Conservation (phyloP, 1,140 invertebrate genomes). For the Drosophila obscura region DNA sequence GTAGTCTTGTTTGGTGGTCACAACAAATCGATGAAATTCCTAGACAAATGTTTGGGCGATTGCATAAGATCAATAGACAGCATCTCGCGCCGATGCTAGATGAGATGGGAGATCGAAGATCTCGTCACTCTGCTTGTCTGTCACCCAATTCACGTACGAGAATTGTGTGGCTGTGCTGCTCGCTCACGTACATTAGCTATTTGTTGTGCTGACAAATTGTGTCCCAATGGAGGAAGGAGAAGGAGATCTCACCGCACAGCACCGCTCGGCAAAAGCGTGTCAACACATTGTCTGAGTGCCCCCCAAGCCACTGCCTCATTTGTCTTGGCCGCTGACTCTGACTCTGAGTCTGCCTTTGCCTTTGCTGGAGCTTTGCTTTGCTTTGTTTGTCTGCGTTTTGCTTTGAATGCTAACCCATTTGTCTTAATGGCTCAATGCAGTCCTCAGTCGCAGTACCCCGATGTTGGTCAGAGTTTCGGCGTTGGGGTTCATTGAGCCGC, state of each 20-base stretch:
- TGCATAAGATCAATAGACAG: constrained; percentile 31
- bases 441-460: constrained; percentile 9
- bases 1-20: constrained; percentile 33
- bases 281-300: constrained; percentile 68
- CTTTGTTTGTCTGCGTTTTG: constrained; percentile 45
- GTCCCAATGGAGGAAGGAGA: constrained; percentile 23
- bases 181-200: constrained; percentile 67
- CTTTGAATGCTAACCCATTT: constrained; percentile 63
- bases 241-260: not conserved
- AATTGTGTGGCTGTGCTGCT: constrained; percentile 8
- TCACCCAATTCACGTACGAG: constrained; percentile 74
- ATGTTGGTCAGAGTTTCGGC: constrained; percentile 22
- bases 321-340: constrained; percentile 46
- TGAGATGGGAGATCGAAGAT: constrained; percentile 28
- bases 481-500: constrained; percentile 11
- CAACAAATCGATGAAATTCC: constrained; percentile 53
- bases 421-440: constrained; percentile 72
- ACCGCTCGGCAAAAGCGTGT: constrained; percentile 60
- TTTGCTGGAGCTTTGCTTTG: constrained; percentile 22
- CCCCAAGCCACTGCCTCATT: constrained; percentile 63
- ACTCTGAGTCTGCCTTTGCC: not conserved
- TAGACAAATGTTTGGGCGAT: constrained; percentile 47
- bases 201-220: constrained; percentile 73
- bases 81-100: constrained; percentile 15
- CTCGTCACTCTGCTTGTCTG: constrained; percentile 20